A percentile compares a stretch with the other conserved stretches of the same genome.
Evolutionary conservation across 2,797 vertebrate genomes (phyloP).

Genomic region (Threskiornis aethiopicus): DNA sequence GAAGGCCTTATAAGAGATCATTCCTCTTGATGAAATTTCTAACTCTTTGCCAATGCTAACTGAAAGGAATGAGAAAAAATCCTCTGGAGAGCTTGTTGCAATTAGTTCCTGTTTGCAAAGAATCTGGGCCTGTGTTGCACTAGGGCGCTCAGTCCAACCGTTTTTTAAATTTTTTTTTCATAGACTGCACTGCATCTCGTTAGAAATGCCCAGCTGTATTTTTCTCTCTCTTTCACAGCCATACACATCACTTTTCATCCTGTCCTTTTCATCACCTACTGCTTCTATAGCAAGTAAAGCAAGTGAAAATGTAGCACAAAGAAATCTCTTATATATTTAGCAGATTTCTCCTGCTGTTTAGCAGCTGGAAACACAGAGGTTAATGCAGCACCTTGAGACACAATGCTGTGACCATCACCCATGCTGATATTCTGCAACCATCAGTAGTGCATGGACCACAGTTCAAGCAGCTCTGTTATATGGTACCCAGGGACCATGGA

Average conservation of each 20-base stretch:
- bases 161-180: not conserved
- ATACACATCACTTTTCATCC: conserved; percentile 55
- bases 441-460: not conserved
- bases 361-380: not conserved
- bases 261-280: conserved; percentile 42
- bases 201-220: conserved; percentile 57
- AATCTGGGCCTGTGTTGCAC: conserved; percentile 1
- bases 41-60: conserved; percentile 60
- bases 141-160: not conserved
- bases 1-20: conserved; percentile 35
- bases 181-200: conserved; percentile 1
- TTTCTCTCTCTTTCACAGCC: conserved; percentile 26
- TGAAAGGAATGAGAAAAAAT: conserved; percentile 38
- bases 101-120: conserved; percentile 61
- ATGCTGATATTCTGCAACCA: not conserved
- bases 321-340: not conserved
- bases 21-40: conserved; percentile 51
- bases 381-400: not conserved
- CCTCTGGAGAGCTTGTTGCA: conserved; percentile 38
- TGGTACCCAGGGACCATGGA: no score
- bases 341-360: not conserved
- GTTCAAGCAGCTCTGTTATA: not conserved
- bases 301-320: conserved; percentile 15
- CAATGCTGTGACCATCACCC: not conserved
- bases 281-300: not conserved